Percentiles rank a stretch among this genome's conserved stretches.
Conservation (phyloP, 2,113 vertebrate genomes). For the Hucho hucho region DNA sequence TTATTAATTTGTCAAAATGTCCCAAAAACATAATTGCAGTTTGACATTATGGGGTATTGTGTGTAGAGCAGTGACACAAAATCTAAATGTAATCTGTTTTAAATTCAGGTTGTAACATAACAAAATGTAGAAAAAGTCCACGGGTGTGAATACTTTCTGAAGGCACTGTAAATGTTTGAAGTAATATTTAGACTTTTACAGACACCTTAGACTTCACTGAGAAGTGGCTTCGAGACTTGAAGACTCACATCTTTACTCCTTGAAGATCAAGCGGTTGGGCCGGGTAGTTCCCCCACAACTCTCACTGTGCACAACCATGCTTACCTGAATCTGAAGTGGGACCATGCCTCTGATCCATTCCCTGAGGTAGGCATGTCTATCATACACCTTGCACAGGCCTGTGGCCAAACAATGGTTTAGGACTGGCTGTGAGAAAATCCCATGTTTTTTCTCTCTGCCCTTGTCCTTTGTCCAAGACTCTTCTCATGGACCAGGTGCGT, state of each 20-base stretch:
- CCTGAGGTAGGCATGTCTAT: conserved; percentile 81
- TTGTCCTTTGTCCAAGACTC: conserved; percentile 71
- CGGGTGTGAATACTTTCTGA: too few species aligned
- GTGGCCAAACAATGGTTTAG: background rate
- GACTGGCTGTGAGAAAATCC: too few species aligned
- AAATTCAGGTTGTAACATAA: too few species aligned
- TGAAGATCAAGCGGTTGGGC: conserved; percentile 46
- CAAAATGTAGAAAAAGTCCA: too few species aligned
- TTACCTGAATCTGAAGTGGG: conserved; percentile 89
- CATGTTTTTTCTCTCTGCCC: background rate
- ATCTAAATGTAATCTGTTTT: too few species aligned
- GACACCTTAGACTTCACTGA: conserved; percentile 90
- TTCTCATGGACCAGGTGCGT: conserved; percentile 90
- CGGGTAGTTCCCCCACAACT: conserved; percentile 35
- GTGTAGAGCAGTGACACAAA: too few species aligned
- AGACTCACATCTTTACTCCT: conserved; percentile 65
- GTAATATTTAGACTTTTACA: conserved; percentile 55
- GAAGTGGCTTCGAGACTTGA: conserved; percentile 85
- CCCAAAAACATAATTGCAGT: too few species aligned
- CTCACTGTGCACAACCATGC: conserved; percentile 83
- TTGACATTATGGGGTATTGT: too few species aligned
- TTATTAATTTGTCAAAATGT: too few species aligned
- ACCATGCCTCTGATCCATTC: conserved; percentile 82
- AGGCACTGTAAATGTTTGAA: background rate
- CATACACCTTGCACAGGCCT: background rate